Evolutionary conservation across 2,797 vertebrate species (phyloP).

Genomic region (Mionectes olivaceus): DNA sequence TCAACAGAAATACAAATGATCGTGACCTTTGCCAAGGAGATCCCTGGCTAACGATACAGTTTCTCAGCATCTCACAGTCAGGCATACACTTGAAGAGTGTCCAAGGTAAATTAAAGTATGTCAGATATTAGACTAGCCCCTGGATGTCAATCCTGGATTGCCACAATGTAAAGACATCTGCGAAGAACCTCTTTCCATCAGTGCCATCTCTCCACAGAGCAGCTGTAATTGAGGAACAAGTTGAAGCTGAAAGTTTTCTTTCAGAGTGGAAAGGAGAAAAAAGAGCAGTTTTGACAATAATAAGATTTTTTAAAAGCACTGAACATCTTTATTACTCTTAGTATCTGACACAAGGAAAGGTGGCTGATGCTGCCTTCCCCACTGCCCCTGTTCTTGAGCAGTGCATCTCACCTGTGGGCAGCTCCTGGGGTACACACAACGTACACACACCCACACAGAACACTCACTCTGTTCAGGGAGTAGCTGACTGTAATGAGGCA

Average conservation of each 20-base stretch:
- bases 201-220: background rate
- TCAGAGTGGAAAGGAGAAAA: background rate
- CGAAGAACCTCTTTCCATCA: background rate
- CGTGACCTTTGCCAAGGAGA: constrained; percentile 57
- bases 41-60: background rate
- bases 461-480: background rate
- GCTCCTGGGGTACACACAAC: background rate
- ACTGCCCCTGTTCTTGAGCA: background rate
- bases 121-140: background rate
- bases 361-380: background rate
- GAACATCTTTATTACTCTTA: background rate
- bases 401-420: background rate
- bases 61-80: background rate
- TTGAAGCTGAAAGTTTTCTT: background rate
- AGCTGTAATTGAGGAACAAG: background rate
- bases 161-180: background rate
- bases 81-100: background rate
- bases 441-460: background rate
- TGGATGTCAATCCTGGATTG: background rate
- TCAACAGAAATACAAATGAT: background rate
- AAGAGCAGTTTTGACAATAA: background rate
- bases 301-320: background rate
- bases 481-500: background rate
- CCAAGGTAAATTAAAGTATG: constrained; percentile 3
- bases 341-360: background rate